Percentiles rank a stretch among this genome's conserved stretches.
phyloP scores from a whole-genome alignment of 2,888 invertebrate species.

The Acanthosepion pharaonis region DNA sequence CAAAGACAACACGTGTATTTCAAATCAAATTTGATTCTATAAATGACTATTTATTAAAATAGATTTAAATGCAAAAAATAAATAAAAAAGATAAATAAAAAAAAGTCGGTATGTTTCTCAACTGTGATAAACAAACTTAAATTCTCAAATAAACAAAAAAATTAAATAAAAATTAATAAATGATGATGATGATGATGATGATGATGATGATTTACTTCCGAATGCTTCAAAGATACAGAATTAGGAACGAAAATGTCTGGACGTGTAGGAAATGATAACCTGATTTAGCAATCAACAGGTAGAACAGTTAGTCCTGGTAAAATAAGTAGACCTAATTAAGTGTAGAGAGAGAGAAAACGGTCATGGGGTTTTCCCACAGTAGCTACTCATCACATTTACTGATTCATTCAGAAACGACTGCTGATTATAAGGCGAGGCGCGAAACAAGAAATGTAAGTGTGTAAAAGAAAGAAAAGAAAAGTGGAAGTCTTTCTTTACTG shows the following conservation, averaged over 20 bases:
- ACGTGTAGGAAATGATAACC: not conserved
- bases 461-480: not conserved
- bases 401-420: not conserved
- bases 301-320: too few relatives aligned
- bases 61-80: too few relatives aligned
- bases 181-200: too few relatives aligned
- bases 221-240: not conserved
- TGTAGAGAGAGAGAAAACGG: not conserved
- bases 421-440: not conserved
- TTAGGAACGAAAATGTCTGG: not conserved
- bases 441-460: not conserved
- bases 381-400: not conserved
- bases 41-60: too few relatives aligned
- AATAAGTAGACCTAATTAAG: not conserved
- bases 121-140: too few relatives aligned
- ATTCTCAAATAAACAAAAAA: too few relatives aligned
- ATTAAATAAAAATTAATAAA: too few relatives aligned
- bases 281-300: not conserved
- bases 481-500: not conserved
- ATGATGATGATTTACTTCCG: not conserved
- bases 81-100: too few relatives aligned
- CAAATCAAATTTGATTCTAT: too few relatives aligned
- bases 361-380: not conserved
- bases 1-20: too few relatives aligned
- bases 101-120: too few relatives aligned